phyloP scores from a whole-genome alignment of 2,113 vertebrate species.

The Excalfactoria chinensis region DNA sequence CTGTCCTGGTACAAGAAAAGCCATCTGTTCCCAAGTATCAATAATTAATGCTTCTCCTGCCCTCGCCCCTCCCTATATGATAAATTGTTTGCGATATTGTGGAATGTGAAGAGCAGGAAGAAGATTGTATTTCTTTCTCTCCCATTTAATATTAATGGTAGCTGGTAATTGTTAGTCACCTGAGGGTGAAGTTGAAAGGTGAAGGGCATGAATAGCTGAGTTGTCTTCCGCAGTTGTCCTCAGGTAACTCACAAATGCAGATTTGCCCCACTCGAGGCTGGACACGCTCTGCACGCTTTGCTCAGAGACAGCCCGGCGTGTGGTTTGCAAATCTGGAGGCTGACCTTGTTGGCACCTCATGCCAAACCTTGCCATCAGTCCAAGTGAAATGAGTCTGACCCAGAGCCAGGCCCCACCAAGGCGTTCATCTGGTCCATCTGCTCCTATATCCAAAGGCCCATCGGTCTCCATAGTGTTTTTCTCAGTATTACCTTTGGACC shows the following conservation, averaged over 20 bases:
- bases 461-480: not conserved
- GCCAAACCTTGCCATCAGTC: not conserved
- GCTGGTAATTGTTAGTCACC: conserved; percentile 63
- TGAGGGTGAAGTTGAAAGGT: conserved; percentile 65
- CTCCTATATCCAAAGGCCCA: not conserved
- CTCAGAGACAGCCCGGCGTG: not conserved
- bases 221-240: not conserved
- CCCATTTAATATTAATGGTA: conserved; percentile 68
- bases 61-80: conserved; percentile 51
- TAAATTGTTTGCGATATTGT: conserved; percentile 69
- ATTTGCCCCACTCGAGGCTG: not conserved
- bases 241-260: not conserved
- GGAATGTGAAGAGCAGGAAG: conserved; percentile 63
- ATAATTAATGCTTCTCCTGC: conserved; percentile 62
- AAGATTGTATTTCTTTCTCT: conserved; percentile 64
- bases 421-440: not conserved
- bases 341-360: not conserved
- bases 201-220: not conserved
- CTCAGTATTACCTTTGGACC: not conserved
- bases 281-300: not conserved
- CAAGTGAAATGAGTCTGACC: not conserved
- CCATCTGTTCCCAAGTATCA: conserved; percentile 68
- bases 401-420: not conserved
- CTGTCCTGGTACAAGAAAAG: conserved; percentile 49
- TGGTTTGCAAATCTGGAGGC: not conserved